Conservation (phyloP, 2,888 invertebrate species). For the Agonopterix alstromeriana region DNA sequence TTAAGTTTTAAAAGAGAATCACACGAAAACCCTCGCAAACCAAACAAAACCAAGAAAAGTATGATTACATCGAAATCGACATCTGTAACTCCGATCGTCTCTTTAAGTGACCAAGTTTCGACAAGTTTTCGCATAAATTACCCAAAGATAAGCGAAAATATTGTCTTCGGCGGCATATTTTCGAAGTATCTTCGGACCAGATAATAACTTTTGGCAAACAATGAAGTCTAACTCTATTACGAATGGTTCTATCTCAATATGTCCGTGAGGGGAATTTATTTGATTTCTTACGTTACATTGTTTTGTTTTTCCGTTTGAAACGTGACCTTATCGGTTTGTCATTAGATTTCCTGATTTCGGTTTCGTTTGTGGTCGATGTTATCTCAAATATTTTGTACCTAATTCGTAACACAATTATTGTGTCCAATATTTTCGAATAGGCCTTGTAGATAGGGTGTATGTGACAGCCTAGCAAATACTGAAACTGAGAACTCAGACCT, state of each 20-base stretch:
- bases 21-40: conserved; percentile 11
- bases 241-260: conserved; percentile 32
- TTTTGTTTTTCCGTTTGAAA: conserved; percentile 7
- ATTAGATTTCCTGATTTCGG: conserved; percentile 1
- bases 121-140: conserved; percentile 73
- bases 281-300: conserved; percentile 8
- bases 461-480: no score
- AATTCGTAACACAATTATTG: no score
- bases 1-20: conserved; percentile 7
- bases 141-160: conserved; percentile 68
- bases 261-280: conserved; percentile 23
- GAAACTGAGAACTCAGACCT: no score
- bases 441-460: no score
- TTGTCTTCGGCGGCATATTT: conserved; percentile 70
- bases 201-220: conserved; percentile 60
- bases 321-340: conserved; percentile 2
- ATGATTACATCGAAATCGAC: conserved; percentile 57
- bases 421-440: no score
- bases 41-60: conserved; percentile 16
- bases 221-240: conserved; percentile 37
- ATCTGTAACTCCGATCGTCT: conserved; percentile 54
- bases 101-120: conserved; percentile 55
- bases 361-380: not conserved
- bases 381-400: no score
- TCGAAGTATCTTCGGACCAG: conserved; percentile 37